Evolutionary conservation across 2,113 vertebrate species (phyloP).

Genomic region (Gyps fulvus): DNA sequence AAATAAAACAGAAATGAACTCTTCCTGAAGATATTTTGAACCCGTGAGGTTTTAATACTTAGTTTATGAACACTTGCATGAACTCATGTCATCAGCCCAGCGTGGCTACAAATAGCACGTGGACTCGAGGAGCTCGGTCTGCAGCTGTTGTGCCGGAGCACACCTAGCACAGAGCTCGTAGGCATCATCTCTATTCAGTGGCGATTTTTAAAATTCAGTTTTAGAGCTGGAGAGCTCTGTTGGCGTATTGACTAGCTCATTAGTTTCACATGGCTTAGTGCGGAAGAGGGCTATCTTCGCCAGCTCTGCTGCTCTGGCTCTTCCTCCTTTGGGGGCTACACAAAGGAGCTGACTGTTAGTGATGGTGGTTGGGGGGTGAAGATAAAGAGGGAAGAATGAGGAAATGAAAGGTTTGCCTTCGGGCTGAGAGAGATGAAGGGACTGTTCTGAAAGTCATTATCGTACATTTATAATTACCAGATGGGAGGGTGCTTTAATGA

Average conservation of each 20-base stretch:
- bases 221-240: background rate
- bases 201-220: background rate
- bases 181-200: background rate
- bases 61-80: background rate
- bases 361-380: fast-evolving
- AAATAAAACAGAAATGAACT: background rate
- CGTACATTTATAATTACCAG: conserved; percentile 23
- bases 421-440: conserved; percentile 16
- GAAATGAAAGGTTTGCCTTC: conserved; percentile 45
- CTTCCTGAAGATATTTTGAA: background rate
- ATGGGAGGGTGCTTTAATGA: conserved; percentile 8
- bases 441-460: conserved; percentile 30
- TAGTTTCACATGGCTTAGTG: background rate
- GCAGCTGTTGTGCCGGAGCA: background rate
- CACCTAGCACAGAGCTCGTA: background rate
- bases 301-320: background rate
- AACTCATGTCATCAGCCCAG: background rate
- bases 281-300: background rate
- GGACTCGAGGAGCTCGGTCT: background rate
- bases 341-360: conserved; percentile 24
- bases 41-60: background rate
- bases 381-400: background rate
- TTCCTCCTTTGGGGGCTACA: background rate
- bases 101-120: background rate
- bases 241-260: background rate